These are phyloP conservation scores for Bursaphelenchus okinawaensis DNA, from an alignment of 2,888 invertebrate genomes.

Conservation along the genomic window DNA sequence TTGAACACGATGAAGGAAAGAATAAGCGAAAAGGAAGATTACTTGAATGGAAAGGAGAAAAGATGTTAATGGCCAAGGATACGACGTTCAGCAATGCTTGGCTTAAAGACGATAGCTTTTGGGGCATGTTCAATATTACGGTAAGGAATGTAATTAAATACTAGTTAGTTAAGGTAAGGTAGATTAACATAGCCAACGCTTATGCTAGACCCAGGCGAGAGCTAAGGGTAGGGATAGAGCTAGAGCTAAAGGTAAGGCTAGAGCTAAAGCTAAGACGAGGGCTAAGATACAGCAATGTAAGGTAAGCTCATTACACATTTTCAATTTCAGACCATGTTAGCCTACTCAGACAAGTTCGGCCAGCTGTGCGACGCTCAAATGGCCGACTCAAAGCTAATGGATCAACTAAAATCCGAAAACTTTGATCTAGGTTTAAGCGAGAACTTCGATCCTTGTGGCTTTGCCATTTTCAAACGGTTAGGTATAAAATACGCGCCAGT, in stretches of 20 bases:
- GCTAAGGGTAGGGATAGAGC: no score
- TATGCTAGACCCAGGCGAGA: no score
- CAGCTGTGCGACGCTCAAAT: not conserved
- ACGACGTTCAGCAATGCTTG: not conserved
- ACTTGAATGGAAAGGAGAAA: not conserved
- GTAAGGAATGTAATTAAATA: no score
- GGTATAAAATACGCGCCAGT: slow-evolving; percentile 3
- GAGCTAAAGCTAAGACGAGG: no score
- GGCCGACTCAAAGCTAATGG: slow-evolving; percentile 12
- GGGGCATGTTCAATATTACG: not conserved
- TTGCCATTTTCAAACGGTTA: not conserved
- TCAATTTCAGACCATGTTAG: not conserved
- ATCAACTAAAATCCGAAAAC: slow-evolving; percentile 1
- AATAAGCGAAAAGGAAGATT: not conserved
- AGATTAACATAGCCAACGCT: no score
- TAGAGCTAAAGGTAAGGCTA: no score
- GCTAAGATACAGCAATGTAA: no score
- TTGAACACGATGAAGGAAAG: not conserved
- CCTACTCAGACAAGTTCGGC: not conserved
- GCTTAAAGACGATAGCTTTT: not conserved
- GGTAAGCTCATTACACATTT: no score
- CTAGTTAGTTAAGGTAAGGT: no score
- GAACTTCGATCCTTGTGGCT: slow-evolving; percentile 9
- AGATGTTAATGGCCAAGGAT: not conserved
- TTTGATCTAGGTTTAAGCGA: slow-evolving; percentile 14